Evolutionary conservation across 2,888 invertebrate genomes (phyloP).

Genomic region (Drosophila mimetica): DNA sequence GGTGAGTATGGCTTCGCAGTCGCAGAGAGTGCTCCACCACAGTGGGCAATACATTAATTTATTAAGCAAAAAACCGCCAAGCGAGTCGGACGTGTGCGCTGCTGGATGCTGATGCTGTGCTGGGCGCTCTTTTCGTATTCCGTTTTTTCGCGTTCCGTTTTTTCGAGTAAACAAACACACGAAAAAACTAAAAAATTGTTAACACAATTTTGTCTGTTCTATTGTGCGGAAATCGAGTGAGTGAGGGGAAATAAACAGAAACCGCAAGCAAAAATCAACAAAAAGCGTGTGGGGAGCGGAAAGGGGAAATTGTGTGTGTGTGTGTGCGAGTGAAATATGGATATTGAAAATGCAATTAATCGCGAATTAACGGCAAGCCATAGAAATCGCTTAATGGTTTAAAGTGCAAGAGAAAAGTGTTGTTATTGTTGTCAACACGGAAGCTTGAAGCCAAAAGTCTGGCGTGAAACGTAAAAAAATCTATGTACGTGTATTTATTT

Average conservation of each 20-base stretch:
- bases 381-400: constrained; percentile 57
- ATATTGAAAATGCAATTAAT: constrained; percentile 56
- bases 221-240: constrained; percentile 24
- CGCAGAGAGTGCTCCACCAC: too few species aligned
- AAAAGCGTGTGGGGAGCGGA: constrained; percentile 60
- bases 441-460: constrained; percentile 47
- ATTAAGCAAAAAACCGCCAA: constrained; percentile 50
- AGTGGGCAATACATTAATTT: too few species aligned
- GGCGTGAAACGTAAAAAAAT: constrained; percentile 12
- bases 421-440: constrained; percentile 41
- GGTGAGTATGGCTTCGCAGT: too few species aligned
- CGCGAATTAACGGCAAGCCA: constrained; percentile 51
- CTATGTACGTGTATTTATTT: constrained; percentile 4
- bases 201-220: constrained; percentile 32
- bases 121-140: too few species aligned
- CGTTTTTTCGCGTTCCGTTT: constrained; percentile 18
- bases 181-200: constrained; percentile 28
- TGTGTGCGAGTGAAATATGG: constrained; percentile 29
- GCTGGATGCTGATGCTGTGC: constrained; percentile 37
- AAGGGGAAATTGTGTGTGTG: constrained; percentile 26
- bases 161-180: constrained; percentile 35
- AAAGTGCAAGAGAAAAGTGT: constrained; percentile 54
- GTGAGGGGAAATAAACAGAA: constrained; percentile 24
- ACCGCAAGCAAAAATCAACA: constrained; percentile 40
- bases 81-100: constrained; percentile 66